Conservation (phyloP, 2,113 vertebrate genomes). For the Chiloscyllium plagiosum region DNA sequence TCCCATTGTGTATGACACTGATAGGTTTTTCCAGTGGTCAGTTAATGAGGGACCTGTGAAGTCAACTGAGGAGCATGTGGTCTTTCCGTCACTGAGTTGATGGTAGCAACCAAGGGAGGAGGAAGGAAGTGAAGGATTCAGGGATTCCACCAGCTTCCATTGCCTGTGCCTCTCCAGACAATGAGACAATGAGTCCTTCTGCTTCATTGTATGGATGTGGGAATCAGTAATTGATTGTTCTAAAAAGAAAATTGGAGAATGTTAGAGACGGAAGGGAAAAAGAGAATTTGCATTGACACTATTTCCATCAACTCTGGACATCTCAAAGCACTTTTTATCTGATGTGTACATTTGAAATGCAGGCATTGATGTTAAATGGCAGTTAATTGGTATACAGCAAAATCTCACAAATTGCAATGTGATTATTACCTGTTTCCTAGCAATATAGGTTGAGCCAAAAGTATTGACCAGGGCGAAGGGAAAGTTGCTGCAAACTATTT, state of each 20-base stretch:
- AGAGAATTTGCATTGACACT: not conserved
- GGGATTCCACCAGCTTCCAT: not conserved
- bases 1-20: not conserved
- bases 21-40: not conserved
- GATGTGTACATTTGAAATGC: not conserved
- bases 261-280: not conserved
- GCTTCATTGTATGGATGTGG: not conserved
- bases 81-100: not conserved
- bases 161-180: not conserved
- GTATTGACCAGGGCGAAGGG: not conserved
- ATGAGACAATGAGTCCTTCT: not conserved
- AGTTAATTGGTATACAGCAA: not conserved
- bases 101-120: not conserved
- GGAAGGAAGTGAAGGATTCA: not conserved
- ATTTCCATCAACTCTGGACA: not conserved
- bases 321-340: not conserved
- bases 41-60: not conserved
- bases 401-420: not conserved
- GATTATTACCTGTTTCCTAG: not conserved
- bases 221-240: not conserved
- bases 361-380: not conserved
- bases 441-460: not conserved
- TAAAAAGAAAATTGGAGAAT: not conserved
- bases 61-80: not conserved
- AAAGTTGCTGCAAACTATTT: not conserved